Conservation (phyloP, 1,140 invertebrate species). For the Bombus pyrosoma region DNA sequence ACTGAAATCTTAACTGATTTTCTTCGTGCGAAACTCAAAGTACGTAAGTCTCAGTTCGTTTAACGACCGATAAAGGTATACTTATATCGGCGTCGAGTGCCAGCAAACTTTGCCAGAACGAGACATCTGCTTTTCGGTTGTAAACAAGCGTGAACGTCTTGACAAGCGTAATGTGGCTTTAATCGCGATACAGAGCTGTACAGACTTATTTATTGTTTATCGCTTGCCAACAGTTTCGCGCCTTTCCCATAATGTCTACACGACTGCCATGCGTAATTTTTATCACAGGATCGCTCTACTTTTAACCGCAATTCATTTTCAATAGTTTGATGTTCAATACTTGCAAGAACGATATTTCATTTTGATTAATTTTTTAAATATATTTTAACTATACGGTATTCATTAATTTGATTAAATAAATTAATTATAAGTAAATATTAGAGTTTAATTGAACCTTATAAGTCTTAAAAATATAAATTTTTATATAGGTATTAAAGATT, state of each 20-base stretch:
- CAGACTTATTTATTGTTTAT: conserved; percentile 75
- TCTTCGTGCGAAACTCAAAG: not conserved
- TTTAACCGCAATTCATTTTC: not conserved
- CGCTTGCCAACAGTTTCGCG: conserved; percentile 75
- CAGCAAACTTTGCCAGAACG: conserved; percentile 79
- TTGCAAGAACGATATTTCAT: not conserved
- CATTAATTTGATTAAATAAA: not conserved
- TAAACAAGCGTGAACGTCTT: conserved; percentile 77
- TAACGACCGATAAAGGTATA: conserved; percentile 62
- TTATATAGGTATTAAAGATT: not conserved
- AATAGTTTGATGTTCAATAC: too few species aligned
- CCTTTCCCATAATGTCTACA: conserved; percentile 31
- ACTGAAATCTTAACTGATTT: conserved; percentile 16
- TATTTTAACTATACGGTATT: not conserved
- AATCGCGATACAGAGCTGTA: conserved; percentile 79
- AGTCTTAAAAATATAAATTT: not conserved
- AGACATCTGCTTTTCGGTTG: conserved; percentile 77
- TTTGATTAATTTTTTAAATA: not conserved
- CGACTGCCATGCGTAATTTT: conserved; percentile 24
- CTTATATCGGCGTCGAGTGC: conserved; percentile 69
- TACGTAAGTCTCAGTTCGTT: conserved; percentile 41
- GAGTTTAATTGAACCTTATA: not conserved
- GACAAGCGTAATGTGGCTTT: conserved; percentile 81
- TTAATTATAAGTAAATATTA: not conserved
- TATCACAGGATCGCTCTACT: not conserved